These are phyloP conservation scores for Dendrolimus pini DNA, from an alignment of 2,888 invertebrate genomes.

Conservation along the genomic window DNA sequence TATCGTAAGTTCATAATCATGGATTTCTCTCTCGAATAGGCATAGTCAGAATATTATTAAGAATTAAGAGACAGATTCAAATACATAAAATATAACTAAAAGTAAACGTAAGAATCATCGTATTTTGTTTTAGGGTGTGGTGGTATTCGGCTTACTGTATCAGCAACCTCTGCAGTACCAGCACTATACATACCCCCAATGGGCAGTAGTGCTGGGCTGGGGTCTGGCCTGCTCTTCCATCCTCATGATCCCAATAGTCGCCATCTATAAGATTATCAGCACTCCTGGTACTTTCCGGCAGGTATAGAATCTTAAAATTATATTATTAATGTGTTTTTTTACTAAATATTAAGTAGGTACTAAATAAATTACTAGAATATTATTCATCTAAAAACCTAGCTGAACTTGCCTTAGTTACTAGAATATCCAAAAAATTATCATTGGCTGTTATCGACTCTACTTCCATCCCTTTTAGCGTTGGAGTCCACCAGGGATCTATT, in stretches of 20 bases:
- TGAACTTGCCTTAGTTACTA: no score
- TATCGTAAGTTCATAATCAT: conserved; percentile 75
- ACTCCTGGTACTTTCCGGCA: conserved; percentile 82
- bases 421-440: no score
- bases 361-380: no score
- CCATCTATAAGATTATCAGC: conserved; percentile 77
- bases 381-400: no score
- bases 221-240: conserved; percentile 84
- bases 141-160: conserved; percentile 79
- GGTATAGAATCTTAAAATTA: conserved; percentile 48
- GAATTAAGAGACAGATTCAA: no score
- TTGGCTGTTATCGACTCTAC: no score
- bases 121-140: conserved; percentile 72
- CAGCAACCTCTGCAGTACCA: conserved; percentile 81
- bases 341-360: not conserved
- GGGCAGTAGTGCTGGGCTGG: conserved; percentile 85
- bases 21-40: not conserved
- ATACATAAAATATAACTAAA: no score
- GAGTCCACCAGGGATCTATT: no score
- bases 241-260: conserved; percentile 82
- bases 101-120: no score
- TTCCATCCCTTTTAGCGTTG: no score
- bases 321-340: conserved; percentile 17
- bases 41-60: no score
- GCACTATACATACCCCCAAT: conserved; percentile 81